These are phyloP conservation scores for Tachina grossa DNA, from an alignment of 2,888 invertebrate species.

Conservation along the genomic window DNA sequence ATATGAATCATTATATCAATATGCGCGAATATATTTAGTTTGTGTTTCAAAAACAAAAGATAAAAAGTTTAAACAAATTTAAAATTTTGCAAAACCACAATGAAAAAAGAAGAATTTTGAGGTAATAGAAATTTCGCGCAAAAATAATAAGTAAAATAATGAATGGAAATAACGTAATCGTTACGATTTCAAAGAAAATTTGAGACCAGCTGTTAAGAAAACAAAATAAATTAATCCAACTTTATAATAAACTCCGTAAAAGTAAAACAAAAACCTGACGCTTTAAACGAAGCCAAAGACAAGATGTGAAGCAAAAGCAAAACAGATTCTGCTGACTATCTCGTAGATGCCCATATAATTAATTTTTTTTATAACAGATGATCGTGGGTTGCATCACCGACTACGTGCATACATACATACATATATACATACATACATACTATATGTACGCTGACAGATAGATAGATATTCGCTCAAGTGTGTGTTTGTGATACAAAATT, in stretches of 20 bases:
- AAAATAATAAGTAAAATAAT: slow-evolving; percentile 24
- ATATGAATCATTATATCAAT: slow-evolving; percentile 49
- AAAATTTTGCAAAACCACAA: slow-evolving; percentile 13
- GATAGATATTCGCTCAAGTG: slow-evolving; percentile 7
- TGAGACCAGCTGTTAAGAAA: slow-evolving; percentile 52
- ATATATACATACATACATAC: too few relatives aligned
- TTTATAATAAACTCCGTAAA: slow-evolving; percentile 12
- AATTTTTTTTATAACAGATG: slow-evolving; percentile 45
- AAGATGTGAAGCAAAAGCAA: slow-evolving; percentile 57
- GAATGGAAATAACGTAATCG: slow-evolving; percentile 21
- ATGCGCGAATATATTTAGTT: slow-evolving; percentile 2
- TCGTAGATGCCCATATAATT: slow-evolving; percentile 8
- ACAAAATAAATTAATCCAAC: background rate
- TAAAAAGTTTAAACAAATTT: slow-evolving; percentile 40
- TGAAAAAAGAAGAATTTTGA: slow-evolving; percentile 21
- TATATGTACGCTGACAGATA: slow-evolving; percentile 11
- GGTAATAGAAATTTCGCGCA: slow-evolving; percentile 30
- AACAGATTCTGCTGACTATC: slow-evolving; percentile 35
- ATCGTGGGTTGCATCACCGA: slow-evolving; percentile 69
- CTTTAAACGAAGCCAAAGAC: slow-evolving; percentile 40
- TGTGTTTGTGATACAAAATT: background rate
- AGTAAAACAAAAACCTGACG: slow-evolving; percentile 5
- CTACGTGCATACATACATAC: background rate
- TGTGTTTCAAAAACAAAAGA: slow-evolving; percentile 44
- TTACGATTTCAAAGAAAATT: slow-evolving; percentile 33